These are phyloP conservation scores for Dastarcus helophoroides DNA, from an alignment of 2,888 invertebrate species.

Conservation along the genomic window DNA sequence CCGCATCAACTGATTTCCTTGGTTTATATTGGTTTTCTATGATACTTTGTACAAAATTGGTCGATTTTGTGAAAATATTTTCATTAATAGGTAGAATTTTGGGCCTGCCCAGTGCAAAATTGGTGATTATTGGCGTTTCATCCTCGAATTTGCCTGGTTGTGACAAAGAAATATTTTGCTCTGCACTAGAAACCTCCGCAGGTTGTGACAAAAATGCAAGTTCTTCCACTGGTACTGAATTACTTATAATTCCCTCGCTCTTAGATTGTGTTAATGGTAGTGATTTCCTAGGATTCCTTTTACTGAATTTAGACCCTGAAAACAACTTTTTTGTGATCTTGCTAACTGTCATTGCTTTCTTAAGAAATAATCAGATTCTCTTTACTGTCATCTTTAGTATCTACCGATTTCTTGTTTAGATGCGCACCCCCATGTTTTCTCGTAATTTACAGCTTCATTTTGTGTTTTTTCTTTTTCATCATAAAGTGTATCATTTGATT, in stretches of 20 bases:
- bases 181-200: background rate
- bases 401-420: conserved; percentile 31
- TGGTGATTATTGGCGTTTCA: no score
- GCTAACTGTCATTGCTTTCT: no score
- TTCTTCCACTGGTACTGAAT: conserved; percentile 4
- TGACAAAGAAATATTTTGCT: no score
- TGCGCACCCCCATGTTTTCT: conserved; percentile 43
- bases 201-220: conserved; percentile 14
- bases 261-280: conserved; percentile 23
- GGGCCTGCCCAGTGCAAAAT: no score
- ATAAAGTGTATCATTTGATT: conserved; percentile 27
- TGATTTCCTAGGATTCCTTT: conserved; percentile 66
- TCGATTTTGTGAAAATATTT: conserved; percentile 18
- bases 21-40: conserved; percentile 22
- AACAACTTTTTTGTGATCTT: conserved; percentile 41
- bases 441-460: no score
- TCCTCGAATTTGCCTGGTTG: no score
- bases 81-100: no score
- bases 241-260: conserved; percentile 19
- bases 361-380: conserved; percentile 15
- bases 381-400: conserved; percentile 6
- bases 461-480: conserved; percentile 8
- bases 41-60: conserved; percentile 25
- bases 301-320: conserved; percentile 52
- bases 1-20: conserved; percentile 39